These are phyloP conservation scores for Dasypus novemcinctus DNA, from an alignment of 2,113 vertebrate genomes.

Conservation along the genomic window DNA sequence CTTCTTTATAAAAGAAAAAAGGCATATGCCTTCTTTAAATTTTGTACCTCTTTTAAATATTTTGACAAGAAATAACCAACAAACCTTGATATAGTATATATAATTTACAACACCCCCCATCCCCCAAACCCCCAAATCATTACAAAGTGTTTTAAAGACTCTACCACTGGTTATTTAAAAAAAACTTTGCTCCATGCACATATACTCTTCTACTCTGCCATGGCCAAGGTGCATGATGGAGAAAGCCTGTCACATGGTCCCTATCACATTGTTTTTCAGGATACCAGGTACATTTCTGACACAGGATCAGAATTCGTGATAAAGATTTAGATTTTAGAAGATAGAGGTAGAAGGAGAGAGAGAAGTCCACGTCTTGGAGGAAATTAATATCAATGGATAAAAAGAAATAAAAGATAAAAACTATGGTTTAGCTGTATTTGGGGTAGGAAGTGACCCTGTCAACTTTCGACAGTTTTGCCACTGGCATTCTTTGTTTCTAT, in stretches of 20 bases:
- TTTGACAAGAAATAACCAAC: background rate
- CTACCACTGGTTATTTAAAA: background rate
- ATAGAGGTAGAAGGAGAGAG: background rate
- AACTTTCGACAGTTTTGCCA: background rate
- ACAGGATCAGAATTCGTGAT: background rate
- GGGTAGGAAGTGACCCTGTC: background rate
- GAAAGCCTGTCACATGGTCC: rapidly evolving
- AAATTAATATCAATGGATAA: background rate
- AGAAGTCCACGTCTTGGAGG: background rate
- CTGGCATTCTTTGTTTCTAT: background rate
- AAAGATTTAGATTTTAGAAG: too few species aligned
- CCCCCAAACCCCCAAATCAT: too few species aligned
- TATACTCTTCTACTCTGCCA: background rate
- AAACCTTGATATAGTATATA: background rate
- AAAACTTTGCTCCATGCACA: background rate
- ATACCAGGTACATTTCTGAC: background rate
- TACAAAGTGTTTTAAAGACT: background rate
- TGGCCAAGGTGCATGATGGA: background rate
- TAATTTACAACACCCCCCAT: background rate
- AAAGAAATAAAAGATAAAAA: background rate
- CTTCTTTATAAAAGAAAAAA: background rate
- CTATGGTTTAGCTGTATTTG: background rate
- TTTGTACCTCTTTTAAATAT: background rate
- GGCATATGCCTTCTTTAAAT: background rate
- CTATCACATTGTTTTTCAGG: background rate